A percentile compares a stretch with the other conserved stretches of the same genome.
phyloP scores from a whole-genome alignment of 1,140 invertebrate genomes.

The Cardiocondyla obscurior region DNA sequence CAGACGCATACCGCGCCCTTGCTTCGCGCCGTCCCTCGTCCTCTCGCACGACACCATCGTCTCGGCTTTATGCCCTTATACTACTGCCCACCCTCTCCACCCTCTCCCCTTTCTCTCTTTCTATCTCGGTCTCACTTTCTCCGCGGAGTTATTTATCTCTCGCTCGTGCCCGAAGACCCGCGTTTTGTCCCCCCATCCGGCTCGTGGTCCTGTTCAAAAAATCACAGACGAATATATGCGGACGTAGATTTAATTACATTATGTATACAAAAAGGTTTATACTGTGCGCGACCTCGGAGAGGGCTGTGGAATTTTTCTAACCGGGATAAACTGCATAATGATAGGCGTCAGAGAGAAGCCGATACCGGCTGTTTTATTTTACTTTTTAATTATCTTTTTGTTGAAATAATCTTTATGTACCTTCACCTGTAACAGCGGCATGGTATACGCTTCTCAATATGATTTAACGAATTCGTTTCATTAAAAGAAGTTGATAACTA shows the following conservation, averaged over 20 bases:
- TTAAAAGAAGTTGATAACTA: not conserved
- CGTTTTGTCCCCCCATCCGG: not conserved
- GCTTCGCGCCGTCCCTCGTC: not conserved
- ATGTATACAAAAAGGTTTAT: conserved; percentile 12
- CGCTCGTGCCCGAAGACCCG: not conserved
- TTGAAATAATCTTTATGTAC: not conserved
- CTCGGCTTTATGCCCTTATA: conserved; percentile 55
- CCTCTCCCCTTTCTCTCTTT: not conserved
- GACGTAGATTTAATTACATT: conserved; percentile 29
- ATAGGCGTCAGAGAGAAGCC: not conserved
- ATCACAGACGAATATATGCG: not conserved
- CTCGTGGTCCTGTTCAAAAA: conserved; percentile 33
- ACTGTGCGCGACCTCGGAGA: not conserved
- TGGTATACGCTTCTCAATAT: not conserved
- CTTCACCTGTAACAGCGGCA: not conserved
- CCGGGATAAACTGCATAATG: not conserved
- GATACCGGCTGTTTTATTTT: not conserved
- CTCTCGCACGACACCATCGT: conserved; percentile 21
- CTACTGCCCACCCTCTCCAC: no score
- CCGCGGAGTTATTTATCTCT: conserved; percentile 51
- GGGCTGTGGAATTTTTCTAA: not conserved
- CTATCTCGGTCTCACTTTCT: conserved; percentile 13
- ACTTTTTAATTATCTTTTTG: not conserved
- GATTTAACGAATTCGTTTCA: not conserved
- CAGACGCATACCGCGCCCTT: conserved; percentile 74